These are phyloP conservation scores for Eueremaeus valkanovi DNA, from an alignment of 2,888 invertebrate genomes.

Conservation along the genomic window DNA sequence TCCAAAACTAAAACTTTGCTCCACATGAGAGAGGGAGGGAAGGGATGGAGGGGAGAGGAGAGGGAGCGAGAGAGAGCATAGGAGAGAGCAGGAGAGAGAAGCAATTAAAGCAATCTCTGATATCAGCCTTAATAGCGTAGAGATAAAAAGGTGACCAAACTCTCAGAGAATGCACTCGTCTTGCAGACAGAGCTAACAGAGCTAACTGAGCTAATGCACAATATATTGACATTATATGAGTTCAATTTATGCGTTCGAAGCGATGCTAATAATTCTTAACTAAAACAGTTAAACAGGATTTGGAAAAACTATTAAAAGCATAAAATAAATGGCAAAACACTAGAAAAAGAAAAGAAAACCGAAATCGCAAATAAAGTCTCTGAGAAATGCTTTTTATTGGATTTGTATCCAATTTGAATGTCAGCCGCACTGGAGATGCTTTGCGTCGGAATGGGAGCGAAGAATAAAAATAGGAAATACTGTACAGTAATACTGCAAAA, in stretches of 20 bases:
- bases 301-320: background rate
- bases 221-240: background rate
- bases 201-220: background rate
- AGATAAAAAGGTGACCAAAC: conserved; percentile 33
- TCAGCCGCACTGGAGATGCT: background rate
- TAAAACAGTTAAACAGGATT: conserved; percentile 30
- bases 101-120: conserved; percentile 33
- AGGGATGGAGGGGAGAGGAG: too few species aligned
- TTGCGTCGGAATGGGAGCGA: too few species aligned
- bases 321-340: conserved; percentile 4
- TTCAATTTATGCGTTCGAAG: background rate
- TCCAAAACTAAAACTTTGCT: background rate
- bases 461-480: background rate
- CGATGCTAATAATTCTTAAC: background rate
- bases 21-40: too few species aligned
- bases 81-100: too few species aligned
- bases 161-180: background rate
- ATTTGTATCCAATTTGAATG: background rate
- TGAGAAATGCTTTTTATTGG: conserved; percentile 18
- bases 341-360: background rate
- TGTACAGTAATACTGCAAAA: too few species aligned
- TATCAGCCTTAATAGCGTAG: conserved; percentile 7
- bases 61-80: too few species aligned
- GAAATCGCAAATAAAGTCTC: background rate
- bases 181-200: background rate